These are phyloP conservation scores for Heteractis magnifica DNA, from an alignment of 92 coral and sea anemone species.

Conservation along the genomic window DNA sequence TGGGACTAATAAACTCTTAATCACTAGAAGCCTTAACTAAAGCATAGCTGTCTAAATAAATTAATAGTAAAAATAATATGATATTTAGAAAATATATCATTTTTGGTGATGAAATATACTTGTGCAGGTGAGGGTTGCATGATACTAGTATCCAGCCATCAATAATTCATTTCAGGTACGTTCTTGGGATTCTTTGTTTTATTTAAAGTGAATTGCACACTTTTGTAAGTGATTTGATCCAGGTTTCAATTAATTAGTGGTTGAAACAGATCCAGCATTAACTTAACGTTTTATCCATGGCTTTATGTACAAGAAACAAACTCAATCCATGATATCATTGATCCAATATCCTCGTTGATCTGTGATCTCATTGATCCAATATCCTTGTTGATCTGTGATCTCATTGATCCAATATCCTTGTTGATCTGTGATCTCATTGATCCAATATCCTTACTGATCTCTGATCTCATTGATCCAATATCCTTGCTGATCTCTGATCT, in stretches of 20 bases:
- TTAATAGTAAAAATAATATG: background rate
- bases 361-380: background rate
- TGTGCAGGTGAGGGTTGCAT: background rate
- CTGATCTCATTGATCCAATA: background rate
- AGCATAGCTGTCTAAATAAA: background rate
- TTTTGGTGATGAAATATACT: background rate
- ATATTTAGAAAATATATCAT: background rate
- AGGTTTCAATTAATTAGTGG: background rate
- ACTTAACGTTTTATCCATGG: background rate
- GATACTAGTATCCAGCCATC: no score
- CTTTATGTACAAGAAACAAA: background rate
- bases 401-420: background rate
- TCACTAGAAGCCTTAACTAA: background rate
- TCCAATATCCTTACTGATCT: background rate
- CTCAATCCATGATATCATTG: background rate
- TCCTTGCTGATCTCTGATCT: background rate
- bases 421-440: background rate
- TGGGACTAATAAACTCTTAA: background rate
- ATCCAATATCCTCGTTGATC: background rate
- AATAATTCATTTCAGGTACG: no score
- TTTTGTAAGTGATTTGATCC: background rate
- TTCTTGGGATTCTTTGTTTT: no score
- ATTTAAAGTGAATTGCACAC: background rate
- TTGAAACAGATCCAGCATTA: background rate
- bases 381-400: background rate